Percentiles rank a stretch among this genome's conserved stretches.
Conservation (phyloP, 2,113 vertebrate species). For the Picathartes gymnocephalus region DNA sequence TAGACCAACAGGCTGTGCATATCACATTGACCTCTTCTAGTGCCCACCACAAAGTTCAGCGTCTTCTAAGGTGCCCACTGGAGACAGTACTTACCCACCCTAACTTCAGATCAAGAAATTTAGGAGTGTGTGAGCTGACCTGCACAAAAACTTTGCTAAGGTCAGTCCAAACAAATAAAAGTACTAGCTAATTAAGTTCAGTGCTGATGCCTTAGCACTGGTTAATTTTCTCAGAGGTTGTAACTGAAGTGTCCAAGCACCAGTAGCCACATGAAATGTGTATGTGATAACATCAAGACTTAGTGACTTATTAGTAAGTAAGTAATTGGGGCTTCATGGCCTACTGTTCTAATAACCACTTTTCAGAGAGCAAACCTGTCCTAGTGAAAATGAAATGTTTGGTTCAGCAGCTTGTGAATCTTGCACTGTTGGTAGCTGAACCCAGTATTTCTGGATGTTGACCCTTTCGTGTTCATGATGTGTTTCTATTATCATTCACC, state of each 20-base stretch:
- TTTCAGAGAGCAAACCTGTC: not conserved
- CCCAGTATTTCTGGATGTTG: not conserved
- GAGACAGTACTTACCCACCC: not conserved
- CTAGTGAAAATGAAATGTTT: not conserved
- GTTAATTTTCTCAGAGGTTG: not conserved
- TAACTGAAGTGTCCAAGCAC: not conserved
- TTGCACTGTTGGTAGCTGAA: not conserved
- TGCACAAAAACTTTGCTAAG: not conserved
- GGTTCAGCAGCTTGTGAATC: not conserved
- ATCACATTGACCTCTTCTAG: not conserved
- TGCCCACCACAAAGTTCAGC: not conserved
- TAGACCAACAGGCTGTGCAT: not conserved
- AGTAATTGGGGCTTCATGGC: not conserved
- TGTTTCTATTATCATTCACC: not conserved
- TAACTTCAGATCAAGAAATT: not conserved
- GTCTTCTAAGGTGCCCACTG: not conserved
- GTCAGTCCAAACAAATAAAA: not conserved
- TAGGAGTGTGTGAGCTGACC: not conserved
- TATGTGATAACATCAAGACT: not conserved
- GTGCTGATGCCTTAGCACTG: not conserved
- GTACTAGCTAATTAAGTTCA: not conserved
- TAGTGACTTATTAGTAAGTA: not conserved
- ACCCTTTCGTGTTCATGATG: not conserved
- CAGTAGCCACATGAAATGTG: not conserved
- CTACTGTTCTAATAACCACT: not conserved